phyloP scores from a whole-genome alignment of 2,113 vertebrate species.

The Epinephelus moara region DNA sequence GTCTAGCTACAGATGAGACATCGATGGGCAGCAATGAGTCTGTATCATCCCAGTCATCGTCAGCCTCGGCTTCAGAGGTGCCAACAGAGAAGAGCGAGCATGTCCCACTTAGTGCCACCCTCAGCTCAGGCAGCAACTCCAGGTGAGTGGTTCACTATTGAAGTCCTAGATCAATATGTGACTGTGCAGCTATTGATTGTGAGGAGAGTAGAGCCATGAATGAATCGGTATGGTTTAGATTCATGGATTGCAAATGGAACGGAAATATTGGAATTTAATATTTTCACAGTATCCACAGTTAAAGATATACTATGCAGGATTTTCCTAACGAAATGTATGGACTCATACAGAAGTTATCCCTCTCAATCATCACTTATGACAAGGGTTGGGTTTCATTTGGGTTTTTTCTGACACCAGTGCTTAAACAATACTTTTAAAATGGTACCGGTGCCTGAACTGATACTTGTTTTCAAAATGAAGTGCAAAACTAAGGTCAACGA shows the following conservation, averaged over 20 bases:
- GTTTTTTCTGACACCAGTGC: too few relatives aligned
- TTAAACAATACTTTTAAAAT: too few relatives aligned
- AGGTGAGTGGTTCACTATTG: constrained; percentile 68
- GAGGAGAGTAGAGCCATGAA: not conserved
- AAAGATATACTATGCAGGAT: too few relatives aligned
- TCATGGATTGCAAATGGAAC: not conserved
- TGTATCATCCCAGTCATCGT: constrained; percentile 93
- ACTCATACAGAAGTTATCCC: too few relatives aligned
- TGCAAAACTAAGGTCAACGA: too few relatives aligned
- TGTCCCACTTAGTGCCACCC: constrained; percentile 74
- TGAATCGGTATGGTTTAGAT: not conserved
- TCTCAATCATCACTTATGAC: too few relatives aligned
- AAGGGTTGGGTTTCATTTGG: too few relatives aligned
- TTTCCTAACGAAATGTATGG: too few relatives aligned
- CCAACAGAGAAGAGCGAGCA: constrained; percentile 84
- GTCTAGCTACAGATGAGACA: constrained; percentile 86
- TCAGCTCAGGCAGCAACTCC: constrained; percentile 79
- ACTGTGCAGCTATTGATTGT: not conserved
- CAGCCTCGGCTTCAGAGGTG: constrained; percentile 81
- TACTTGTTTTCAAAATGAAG: too few relatives aligned
- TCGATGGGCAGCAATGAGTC: constrained; percentile 93
- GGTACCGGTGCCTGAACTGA: too few relatives aligned
- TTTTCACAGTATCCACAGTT: not conserved
- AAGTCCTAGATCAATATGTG: constrained; percentile 11
- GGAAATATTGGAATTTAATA: not conserved